phyloP scores from a whole-genome alignment of 2,888 invertebrate species.

The Thyatira batis region DNA sequence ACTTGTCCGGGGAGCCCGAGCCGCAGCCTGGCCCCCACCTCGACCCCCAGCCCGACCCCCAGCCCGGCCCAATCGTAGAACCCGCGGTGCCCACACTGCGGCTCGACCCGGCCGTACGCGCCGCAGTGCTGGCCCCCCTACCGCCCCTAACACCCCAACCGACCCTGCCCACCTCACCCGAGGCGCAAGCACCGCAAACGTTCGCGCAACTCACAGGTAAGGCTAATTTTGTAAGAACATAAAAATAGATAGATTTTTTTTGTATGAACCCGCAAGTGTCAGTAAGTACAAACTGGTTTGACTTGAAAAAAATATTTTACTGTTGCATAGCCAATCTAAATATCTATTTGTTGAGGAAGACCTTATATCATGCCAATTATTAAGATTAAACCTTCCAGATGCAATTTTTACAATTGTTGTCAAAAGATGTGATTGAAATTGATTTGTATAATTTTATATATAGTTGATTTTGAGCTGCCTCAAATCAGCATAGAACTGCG shows the following conservation, averaged over 20 bases:
- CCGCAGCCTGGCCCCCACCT: slow-evolving; percentile 22
- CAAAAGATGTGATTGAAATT: too few relatives aligned
- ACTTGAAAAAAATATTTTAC: too few relatives aligned
- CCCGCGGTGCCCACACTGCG: slow-evolving; percentile 74
- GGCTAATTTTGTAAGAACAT: not conserved
- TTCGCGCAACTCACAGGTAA: not conserved
- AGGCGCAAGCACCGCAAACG: not conserved
- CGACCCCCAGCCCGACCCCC: slow-evolving; percentile 8
- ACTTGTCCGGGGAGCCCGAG: slow-evolving; percentile 37
- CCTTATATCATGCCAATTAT: too few relatives aligned
- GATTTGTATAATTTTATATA: too few relatives aligned
- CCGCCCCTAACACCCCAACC: slow-evolving; percentile 26
- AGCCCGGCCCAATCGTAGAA: slow-evolving; percentile 42
- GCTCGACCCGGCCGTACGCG: slow-evolving; percentile 84
- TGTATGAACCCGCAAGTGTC: too few relatives aligned
- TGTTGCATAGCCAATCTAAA: too few relatives aligned
- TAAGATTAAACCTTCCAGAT: too few relatives aligned
- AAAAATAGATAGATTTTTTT: too few relatives aligned
- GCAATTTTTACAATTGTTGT: too few relatives aligned
- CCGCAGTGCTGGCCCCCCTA: slow-evolving; percentile 73
- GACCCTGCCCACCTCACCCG: slow-evolving; percentile 13
- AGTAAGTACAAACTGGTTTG: too few relatives aligned
- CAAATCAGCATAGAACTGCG: slow-evolving; percentile 89
- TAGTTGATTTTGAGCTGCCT: slow-evolving; percentile 88
- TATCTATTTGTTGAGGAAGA: too few relatives aligned